Base-by-base conservation (phyloP, 2,888 invertebrate genomes). In the Chloroclystis v-ata region DNA sequence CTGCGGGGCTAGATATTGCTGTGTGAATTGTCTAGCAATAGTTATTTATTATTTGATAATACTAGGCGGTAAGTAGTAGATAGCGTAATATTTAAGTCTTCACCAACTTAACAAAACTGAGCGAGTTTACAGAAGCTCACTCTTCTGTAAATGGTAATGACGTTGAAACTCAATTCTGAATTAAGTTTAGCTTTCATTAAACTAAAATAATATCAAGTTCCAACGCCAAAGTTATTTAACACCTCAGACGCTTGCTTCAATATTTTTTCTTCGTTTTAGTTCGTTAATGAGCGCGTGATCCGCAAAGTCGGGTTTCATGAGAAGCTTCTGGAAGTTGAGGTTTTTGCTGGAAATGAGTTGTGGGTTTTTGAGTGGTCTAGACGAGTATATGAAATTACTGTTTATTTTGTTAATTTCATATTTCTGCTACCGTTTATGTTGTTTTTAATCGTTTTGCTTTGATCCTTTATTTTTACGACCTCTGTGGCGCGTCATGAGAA, bases 241-340 rank as follows among this genome's bases (percentile, higher is more conserved):
- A 49, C 47, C 56, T 50, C 44, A 60, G 42, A 35, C 62, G 61
- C 60, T 65, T 20, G 39, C 43, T 43, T 40, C n/a, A 26, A 20
- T 39, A 43, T 33, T 43, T 50, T 46, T 46, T 39, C 39, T 43
- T 40, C 43, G 29, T 26, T 46, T 46, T 37, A 50, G 37, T 46
- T 43, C 29, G 39, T 37, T 50, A 46, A 50, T 43, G 50, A 46
- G 46, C 46, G 28, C 46, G 43, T 46, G 37, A 46, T 43, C 33
- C 35, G 28, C 42, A 49, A 46, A 37, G 41, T 24, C 35, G 35
- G 11, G 35, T 35, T 35, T 35, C 10, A 35, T 35, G 11, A 35
- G 35, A 16, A 1, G 33, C 33, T 10, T 11, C 20, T 35, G 43
- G 49, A 7, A 45, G 45, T 39, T 43, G 1, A 37, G 30, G 41